A percentile compares a stretch with the other conserved stretches of the same genome.
Evolutionary conservation across 2,797 vertebrate genomes (phyloP).

Genomic region (Sarcophilus harrisii): DNA sequence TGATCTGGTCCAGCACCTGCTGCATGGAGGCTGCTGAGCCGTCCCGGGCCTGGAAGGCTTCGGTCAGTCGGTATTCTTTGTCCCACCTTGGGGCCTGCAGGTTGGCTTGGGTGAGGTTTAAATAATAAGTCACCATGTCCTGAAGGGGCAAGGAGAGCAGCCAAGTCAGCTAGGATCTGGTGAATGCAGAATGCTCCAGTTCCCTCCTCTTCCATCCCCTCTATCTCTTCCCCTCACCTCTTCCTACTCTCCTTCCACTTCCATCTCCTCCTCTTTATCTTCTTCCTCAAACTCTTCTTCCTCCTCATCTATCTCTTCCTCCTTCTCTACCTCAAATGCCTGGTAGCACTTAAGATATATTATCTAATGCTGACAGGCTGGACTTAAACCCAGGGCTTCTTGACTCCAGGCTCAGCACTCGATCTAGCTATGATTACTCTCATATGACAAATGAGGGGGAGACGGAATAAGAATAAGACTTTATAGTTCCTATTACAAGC

Average conservation of each 20-base stretch:
- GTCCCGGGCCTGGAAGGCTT: conserved; percentile 89
- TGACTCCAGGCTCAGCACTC: neutral
- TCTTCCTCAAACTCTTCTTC: neutral
- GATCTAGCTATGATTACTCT: too few species aligned
- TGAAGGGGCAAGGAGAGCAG: conserved; percentile 71
- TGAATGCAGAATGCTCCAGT: neutral
- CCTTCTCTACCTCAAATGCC: neutral
- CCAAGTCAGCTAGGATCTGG: fast-evolving
- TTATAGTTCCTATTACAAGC: too few species aligned
- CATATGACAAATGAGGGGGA: too few species aligned
- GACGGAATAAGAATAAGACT: too few species aligned
- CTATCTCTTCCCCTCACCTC: neutral
- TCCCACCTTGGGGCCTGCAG: conserved; percentile 87
- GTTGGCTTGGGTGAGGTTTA: conserved; percentile 93
- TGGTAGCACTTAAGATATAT: neutral
- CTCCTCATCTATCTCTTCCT: too few species aligned
- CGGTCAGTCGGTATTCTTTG: conserved; percentile 93
- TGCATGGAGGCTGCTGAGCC: conserved; percentile 91
- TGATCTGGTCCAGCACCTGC: conserved; percentile 83
- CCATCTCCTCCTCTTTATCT: neutral
- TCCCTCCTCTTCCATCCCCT: neutral
- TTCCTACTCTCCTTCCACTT: neutral
- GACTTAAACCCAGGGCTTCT: neutral
- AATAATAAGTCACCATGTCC: conserved; percentile 94
- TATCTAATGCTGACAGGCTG: neutral